Evolutionary conservation across 2,113 vertebrate species (phyloP).

Genomic region (Platichthys flesus): DNA sequence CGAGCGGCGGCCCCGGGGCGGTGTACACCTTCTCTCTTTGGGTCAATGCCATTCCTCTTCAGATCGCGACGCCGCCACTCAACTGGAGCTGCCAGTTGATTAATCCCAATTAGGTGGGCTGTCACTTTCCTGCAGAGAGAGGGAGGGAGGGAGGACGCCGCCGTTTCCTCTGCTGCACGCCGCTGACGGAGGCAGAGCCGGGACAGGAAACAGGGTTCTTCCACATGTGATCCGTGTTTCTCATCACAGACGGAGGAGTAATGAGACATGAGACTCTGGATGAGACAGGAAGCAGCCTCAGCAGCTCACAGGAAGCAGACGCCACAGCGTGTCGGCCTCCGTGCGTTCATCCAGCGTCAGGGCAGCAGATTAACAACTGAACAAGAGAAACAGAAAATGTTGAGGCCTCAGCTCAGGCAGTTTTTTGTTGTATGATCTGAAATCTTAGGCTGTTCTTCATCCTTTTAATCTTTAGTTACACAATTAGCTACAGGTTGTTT

Average conservation of each 20-base stretch:
- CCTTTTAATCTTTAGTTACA: too few relatives aligned
- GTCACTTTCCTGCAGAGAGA: conserved; percentile 92
- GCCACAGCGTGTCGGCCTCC: not conserved
- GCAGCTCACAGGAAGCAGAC: not conserved
- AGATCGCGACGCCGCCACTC: conserved; percentile 87
- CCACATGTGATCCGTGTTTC: conserved; percentile 48
- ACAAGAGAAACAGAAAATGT: too few relatives aligned
- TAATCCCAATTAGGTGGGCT: conserved; percentile 97
- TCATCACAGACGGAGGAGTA: conserved; percentile 1
- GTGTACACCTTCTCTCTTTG: conserved; percentile 86
- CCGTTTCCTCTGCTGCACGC: not conserved
- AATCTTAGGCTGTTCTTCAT: too few relatives aligned
- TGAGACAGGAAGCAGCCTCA: conserved; percentile 8
- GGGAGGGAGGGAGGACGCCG: conserved; percentile 75
- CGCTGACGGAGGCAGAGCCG: conserved; percentile 36
- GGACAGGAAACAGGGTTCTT: conserved; percentile 81
- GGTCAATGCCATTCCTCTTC: conserved; percentile 91
- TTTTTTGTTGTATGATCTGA: too few relatives aligned
- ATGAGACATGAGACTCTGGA: conserved; percentile 5
- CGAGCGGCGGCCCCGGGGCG: conserved; percentile 83
- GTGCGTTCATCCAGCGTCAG: too few relatives aligned
- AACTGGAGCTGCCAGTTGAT: conserved; percentile 88
- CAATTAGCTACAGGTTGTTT: too few relatives aligned
- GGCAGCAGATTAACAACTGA: too few relatives aligned
- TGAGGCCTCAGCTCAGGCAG: too few relatives aligned